Conservation (phyloP, 2,888 invertebrate species). For the Metellina segmentata region DNA sequence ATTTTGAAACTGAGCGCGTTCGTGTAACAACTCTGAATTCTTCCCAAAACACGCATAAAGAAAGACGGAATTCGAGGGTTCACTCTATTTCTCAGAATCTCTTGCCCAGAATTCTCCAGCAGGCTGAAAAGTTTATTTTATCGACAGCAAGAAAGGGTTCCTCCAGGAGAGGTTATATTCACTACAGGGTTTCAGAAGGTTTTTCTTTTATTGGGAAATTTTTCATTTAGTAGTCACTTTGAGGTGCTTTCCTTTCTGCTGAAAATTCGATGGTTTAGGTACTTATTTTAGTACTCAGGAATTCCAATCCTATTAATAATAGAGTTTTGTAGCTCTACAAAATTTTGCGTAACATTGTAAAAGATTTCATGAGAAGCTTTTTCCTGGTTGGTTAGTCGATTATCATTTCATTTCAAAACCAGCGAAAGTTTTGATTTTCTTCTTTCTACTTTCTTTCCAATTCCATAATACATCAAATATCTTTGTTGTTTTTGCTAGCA, state of each 20-base stretch:
- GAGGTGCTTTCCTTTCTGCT: not conserved
- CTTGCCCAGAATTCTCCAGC: not conserved
- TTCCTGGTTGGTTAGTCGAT: too few relatives aligned
- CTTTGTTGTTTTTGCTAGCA: too few relatives aligned
- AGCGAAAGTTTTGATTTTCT: too few relatives aligned
- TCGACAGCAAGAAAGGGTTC: not conserved
- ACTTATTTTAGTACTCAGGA: not conserved
- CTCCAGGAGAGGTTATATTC: not conserved
- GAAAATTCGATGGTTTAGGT: not conserved
- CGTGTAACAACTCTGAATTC: conserved; percentile 18
- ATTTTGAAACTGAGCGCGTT: conserved; percentile 35
- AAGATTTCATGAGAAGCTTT: too few relatives aligned
- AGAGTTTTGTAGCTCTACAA: too few relatives aligned
- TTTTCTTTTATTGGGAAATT: not conserved
- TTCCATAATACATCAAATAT: too few relatives aligned
- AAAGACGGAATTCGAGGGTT: conserved; percentile 4
- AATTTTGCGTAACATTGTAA: too few relatives aligned
- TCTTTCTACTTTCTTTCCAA: too few relatives aligned
- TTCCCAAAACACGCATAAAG: conserved; percentile 53
- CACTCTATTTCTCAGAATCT: not conserved
- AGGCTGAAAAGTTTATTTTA: conserved; percentile 17
- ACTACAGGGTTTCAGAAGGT: conserved; percentile 1
- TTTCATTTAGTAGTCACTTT: not conserved
- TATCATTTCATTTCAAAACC: too few relatives aligned
- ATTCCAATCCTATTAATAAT: too few relatives aligned